Percentiles rank a stretch among this genome's conserved stretches.
Evolutionary conservation across 1,140 invertebrate species (phyloP).

Genomic region (Apolygus lucorum): DNA sequence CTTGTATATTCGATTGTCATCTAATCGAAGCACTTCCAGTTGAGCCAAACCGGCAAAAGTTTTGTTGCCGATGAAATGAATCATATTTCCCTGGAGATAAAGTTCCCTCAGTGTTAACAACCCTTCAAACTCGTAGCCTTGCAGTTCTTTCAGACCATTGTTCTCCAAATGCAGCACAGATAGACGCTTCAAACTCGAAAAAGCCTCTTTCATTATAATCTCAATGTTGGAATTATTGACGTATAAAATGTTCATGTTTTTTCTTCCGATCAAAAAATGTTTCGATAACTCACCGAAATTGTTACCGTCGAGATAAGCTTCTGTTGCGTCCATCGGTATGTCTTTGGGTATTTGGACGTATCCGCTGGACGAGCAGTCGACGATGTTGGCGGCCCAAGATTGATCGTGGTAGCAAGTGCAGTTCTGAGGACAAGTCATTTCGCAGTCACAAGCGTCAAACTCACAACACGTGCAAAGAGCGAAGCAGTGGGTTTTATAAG

Average conservation of each 20-base stretch:
- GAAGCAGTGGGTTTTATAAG: conserved; percentile 87
- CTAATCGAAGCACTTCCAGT: conserved; percentile 72
- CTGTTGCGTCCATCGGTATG: conserved; percentile 90
- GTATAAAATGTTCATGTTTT: conserved; percentile 75
- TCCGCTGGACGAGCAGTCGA: conserved; percentile 74
- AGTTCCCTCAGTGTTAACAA: conserved; percentile 71
- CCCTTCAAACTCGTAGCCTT: conserved; percentile 74
- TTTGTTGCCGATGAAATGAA: conserved; percentile 72
- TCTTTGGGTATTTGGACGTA: conserved; percentile 72
- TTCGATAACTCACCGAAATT: conserved; percentile 75
- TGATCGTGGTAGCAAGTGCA: conserved; percentile 92
- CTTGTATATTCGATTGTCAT: conserved; percentile 71
- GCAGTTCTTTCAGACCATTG: conserved; percentile 67
- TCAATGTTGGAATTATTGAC: conserved; percentile 81
- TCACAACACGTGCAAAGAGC: conserved; percentile 88
- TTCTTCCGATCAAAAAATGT: conserved; percentile 83
- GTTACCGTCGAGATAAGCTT: conserved; percentile 86
- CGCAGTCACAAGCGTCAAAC: conserved; percentile 89
- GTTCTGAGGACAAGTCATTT: conserved; percentile 89
- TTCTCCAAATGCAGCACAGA: conserved; percentile 74
- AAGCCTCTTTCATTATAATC: conserved; percentile 77
- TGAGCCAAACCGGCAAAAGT: conserved; percentile 72
- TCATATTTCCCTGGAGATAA: conserved; percentile 79
- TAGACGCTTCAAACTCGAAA: conserved; percentile 71
- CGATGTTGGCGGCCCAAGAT: conserved; percentile 86